phyloP scores from a whole-genome alignment of 2,888 invertebrate species.

The Nomada fabriciana region DNA sequence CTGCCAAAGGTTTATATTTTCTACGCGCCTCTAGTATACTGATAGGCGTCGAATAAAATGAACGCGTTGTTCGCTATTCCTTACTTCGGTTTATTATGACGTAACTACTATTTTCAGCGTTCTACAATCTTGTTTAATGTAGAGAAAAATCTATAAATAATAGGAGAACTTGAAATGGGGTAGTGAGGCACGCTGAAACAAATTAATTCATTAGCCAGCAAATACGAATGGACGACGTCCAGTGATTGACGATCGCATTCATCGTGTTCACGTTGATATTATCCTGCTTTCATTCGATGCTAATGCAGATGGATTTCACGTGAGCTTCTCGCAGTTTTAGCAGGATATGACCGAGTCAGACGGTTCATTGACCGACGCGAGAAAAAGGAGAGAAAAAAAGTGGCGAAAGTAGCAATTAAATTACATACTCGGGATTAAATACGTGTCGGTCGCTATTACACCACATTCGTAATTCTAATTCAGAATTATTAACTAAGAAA shows the following conservation, averaged over 20 bases:
- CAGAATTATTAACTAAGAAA: conserved; percentile 19
- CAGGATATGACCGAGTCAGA: conserved; percentile 36
- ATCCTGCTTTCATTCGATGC: conserved; percentile 25
- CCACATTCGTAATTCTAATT: conserved; percentile 15
- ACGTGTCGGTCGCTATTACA: not conserved
- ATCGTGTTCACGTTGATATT: conserved; percentile 18
- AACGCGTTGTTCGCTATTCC: not conserved
- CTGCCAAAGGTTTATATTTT: not conserved
- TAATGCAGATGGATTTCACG: conserved; percentile 30
- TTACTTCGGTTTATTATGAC: too few relatives aligned
- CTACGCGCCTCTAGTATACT: not conserved
- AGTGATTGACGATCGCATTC: conserved; percentile 18
- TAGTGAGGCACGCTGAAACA: too few relatives aligned
- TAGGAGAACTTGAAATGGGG: too few relatives aligned
- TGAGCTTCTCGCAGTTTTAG: conserved; percentile 30
- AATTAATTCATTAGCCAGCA: too few relatives aligned
- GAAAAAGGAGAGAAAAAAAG: conserved; percentile 13
- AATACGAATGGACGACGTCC: not conserved
- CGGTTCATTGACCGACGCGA: conserved; percentile 47
- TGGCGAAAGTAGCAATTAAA: conserved; percentile 48
- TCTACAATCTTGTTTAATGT: too few relatives aligned
- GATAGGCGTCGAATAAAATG: not conserved
- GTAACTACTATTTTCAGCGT: too few relatives aligned
- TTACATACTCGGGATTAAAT: conserved; percentile 31
- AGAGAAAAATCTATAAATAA: too few relatives aligned